Base-by-base conservation (phyloP, 1,140 invertebrate genomes). In the Nephotettix cincticeps region DNA sequence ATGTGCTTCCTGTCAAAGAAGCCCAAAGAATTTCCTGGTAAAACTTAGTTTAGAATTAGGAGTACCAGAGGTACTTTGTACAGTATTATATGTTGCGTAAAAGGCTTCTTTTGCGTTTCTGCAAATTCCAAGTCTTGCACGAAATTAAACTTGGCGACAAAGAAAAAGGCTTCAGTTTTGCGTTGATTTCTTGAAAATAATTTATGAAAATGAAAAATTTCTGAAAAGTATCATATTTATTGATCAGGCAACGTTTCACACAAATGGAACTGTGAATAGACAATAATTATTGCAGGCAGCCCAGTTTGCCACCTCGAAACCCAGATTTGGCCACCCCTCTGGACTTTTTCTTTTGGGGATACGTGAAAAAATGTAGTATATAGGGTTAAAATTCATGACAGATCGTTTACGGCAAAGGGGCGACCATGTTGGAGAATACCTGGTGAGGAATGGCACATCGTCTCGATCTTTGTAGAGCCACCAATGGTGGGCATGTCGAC, bases 21-120 rank as follows among this genome's bases (percentile, higher is more conserved):
- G 54, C 54, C 54, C 54, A 58, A 58, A 58, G 2, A 58, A 58
- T 23, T n/a, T n/a, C n/a, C 9, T 58, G 54, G 54, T 28, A 21
- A 25, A 14, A 58, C 9, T n/a, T 58, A 58, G 9, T 58, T 28
- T 58, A 58, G 21, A 58, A 58, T 58, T 58, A 58, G 23, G 9
- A 58, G 9, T 58, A 28, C 23, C 54, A 23, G 27, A 58, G 27
- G 2, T n/a, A n/a, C n/a, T n/a, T n/a, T n/a, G n/a, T n/a, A n/a
- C n/a, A n/a, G n/a, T n/a, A n/a, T n/a, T n/a, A 58, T 58, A 25
- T 58, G 11, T 3, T 25, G 28, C 14, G 23, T 25, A 58, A 58
- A 58, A 58, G 32, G 19, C 21, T 21, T 58, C 21, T 23, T 14
- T 25, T 58, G 14, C 54, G 54, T 28, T 2, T 14, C 54, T 58